Base-by-base conservation (phyloP, 2,888 invertebrate genomes). In the Trilocha varians region DNA sequence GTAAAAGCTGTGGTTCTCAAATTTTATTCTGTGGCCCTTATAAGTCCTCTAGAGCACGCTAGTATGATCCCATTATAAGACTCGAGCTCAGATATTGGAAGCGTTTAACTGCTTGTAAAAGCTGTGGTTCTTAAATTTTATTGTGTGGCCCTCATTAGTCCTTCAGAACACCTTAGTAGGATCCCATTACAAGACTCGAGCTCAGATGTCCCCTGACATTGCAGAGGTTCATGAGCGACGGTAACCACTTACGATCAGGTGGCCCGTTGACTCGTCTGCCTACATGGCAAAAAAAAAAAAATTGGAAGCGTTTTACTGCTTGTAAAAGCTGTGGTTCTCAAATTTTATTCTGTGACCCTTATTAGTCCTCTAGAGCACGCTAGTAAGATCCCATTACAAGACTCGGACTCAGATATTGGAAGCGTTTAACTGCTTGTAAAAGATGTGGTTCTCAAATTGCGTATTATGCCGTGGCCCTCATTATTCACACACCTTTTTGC, bases 331-430 rank as follows among this genome's bases (percentile, higher is more conserved):
- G 63, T 59, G 64, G 2, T 34, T 14, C 15, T 34, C 15, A 34
- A 34, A 34, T 14, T 34, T 13, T 5, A 34, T 34, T 5, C 34
- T 11, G 13, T n/a, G n/a, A n/a, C n/a, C n/a, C n/a, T n/a, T n/a
- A n/a, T n/a, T n/a, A n/a, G n/a, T n/a, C n/a, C n/a, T n/a, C n/a
- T n/a, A n/a, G n/a, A n/a, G 67, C 63, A 65, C 67, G 66, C 64
- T 63, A 60, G 64, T 59, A 61, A 57, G 64, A 70, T 65, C 66
- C 71, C 62, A 72, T 74, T 71, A 70, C 68, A 49, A n/a, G 32
- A 25, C 13, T 14, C n/a, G n/a, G n/a, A n/a, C 49, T 43, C 40
- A 52, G 40, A 42, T 45, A 48, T 50, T 46, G 43, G 16, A 32
- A 32, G 16, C 13, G 38, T 32, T 38, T 38, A 16, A 38, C 38